These are phyloP conservation scores for Notodonta ziczac DNA, from an alignment of 2,888 invertebrate species.

Conservation along the genomic window DNA sequence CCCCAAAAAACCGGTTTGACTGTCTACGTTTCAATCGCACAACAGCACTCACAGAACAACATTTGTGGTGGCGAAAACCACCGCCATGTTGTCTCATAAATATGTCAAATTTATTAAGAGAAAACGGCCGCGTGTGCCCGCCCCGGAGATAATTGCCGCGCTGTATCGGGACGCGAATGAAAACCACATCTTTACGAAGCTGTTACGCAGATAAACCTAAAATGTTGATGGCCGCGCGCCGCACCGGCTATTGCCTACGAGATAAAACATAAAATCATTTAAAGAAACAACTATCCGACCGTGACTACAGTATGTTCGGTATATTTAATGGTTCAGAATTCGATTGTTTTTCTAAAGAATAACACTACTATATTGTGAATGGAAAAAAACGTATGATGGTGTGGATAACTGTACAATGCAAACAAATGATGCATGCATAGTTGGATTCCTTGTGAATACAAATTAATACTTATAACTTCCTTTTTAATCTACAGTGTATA, in stretches of 20 bases:
- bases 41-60: constrained; percentile 15
- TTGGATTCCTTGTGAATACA: neutral
- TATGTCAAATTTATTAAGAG: constrained; percentile 55
- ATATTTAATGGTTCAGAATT: constrained; percentile 6
- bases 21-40: neutral
- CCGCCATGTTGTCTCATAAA: constrained; percentile 41
- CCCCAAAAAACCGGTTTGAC: no score
- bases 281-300: constrained; percentile 24
- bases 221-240: constrained; percentile 56
- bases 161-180: constrained; percentile 65
- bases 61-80: constrained; percentile 36
- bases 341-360: neutral
- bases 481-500: neutral
- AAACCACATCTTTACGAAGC: constrained; percentile 68
- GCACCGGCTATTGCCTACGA: constrained; percentile 50
- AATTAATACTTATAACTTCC: neutral
- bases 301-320: neutral
- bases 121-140: constrained; percentile 48
- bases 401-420: neutral
- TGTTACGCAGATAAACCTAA: constrained; percentile 68
- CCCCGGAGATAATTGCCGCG: constrained; percentile 59
- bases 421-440: neutral
- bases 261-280: constrained; percentile 41
- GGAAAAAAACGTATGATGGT: neutral
- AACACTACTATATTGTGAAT: neutral